Percentiles rank a stretch among this genome's conserved stretches.
These are phyloP conservation scores for Tigriopus californicus DNA, from an alignment of 2,888 invertebrate genomes.

Conservation along the genomic window DNA sequence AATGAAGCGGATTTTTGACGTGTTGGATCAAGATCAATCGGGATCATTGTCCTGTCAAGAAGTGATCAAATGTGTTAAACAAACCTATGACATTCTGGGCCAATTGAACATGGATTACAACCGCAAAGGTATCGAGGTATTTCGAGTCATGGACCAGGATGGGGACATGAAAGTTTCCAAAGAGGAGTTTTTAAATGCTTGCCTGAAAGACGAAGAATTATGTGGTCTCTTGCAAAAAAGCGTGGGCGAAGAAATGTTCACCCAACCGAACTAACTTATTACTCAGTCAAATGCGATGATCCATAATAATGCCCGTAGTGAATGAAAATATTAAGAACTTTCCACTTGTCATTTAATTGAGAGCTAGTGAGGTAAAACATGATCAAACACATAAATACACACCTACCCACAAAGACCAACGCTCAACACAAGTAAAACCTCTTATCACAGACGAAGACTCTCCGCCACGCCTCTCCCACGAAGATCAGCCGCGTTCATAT, in stretches of 20 bases:
- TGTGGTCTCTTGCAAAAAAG: background rate
- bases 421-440: too few relatives aligned
- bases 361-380: too few relatives aligned
- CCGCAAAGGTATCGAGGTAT: background rate
- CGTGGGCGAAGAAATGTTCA: background rate
- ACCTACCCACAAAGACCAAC: too few relatives aligned
- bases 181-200: background rate
- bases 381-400: too few relatives aligned
- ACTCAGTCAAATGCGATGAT: too few relatives aligned
- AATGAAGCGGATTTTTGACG: background rate
- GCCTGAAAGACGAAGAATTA: background rate
- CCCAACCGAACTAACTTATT: too few relatives aligned
- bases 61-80: background rate
- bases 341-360: too few relatives aligned
- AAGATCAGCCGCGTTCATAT: too few relatives aligned
- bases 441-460: too few relatives aligned
- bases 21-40: background rate
- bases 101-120: background rate
- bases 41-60: background rate
- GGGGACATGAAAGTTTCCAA: background rate
- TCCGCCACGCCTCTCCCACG: too few relatives aligned
- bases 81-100: background rate
- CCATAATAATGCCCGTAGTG: too few relatives aligned
- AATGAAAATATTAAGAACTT: too few relatives aligned
- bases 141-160: background rate